Conservation (phyloP, 2,113 vertebrate species). For the Aegithalos caudatus region DNA sequence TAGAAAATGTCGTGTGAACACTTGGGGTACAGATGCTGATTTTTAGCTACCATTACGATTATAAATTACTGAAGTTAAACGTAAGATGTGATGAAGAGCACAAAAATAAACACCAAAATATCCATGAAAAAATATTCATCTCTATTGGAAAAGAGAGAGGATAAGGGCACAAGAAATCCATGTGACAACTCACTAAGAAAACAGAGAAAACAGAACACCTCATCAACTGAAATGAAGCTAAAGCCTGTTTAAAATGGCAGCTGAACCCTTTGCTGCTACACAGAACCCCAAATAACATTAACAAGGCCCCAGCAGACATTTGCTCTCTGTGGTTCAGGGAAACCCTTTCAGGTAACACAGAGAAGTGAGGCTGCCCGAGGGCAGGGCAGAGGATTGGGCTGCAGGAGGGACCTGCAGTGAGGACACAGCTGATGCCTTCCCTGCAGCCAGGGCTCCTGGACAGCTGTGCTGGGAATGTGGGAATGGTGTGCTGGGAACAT, state of each 20-base stretch:
- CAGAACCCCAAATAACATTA: neutral
- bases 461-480: neutral
- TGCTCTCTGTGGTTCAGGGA: neutral
- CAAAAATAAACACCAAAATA: neutral
- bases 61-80: neutral
- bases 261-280: neutral
- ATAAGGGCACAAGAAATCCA: neutral
- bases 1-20: neutral
- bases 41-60: neutral
- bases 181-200: neutral
- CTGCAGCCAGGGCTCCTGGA: neutral
- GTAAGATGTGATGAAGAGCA: neutral
- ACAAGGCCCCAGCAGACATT: neutral
- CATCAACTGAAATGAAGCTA: neutral
- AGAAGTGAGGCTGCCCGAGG: rapidly evolving
- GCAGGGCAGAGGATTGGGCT: neutral
- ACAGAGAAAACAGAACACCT: neutral
- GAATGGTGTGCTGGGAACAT: too few species aligned
- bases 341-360: rapidly evolving
- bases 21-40: neutral
- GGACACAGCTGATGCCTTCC: neutral
- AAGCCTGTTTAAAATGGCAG: neutral
- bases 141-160: neutral
- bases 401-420: neutral
- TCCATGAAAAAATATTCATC: neutral